A percentile compares a stretch with the other conserved stretches of the same genome.
phyloP scores from a whole-genome alignment of 2,797 vertebrate species.

The Bovichtus variegatus region DNA sequence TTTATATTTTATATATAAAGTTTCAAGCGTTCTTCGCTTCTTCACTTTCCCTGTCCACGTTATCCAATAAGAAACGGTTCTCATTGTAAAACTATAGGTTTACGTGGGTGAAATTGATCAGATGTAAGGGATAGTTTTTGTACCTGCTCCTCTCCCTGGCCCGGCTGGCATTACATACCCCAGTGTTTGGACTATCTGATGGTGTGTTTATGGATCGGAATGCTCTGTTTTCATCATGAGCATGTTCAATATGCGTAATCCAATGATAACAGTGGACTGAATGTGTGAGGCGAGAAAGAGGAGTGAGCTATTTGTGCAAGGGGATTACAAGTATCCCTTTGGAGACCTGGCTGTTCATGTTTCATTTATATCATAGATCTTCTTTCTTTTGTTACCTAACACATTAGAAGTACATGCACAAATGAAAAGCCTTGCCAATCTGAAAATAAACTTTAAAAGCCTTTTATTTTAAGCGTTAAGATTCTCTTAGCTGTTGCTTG shows the following conservation, averaged over 20 bases:
- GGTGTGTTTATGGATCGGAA: constrained; percentile 50
- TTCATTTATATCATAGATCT: constrained; percentile 26
- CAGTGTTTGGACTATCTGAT: constrained; percentile 51
- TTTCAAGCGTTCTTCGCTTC: not conserved
- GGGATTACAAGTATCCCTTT: constrained; percentile 1
- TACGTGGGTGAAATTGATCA: constrained; percentile 46
- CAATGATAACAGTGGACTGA: constrained; percentile 22
- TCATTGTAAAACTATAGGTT: constrained; percentile 32
- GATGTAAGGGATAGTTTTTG: constrained; percentile 23
- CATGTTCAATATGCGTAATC: constrained; percentile 38
- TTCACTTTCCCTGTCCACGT: not conserved
- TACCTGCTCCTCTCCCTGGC: not conserved
- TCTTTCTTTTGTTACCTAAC: constrained; percentile 3
- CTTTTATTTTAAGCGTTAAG: not conserved
- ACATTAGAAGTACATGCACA: not conserved
- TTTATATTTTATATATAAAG: constrained; percentile 13
- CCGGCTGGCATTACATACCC: constrained; percentile 18
- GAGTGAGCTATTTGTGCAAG: constrained; percentile 2
- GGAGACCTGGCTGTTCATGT: constrained; percentile 10
- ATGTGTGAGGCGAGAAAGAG: not conserved
- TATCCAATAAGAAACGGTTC: constrained; percentile 13
- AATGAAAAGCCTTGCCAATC: not conserved
- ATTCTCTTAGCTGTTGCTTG: not conserved
- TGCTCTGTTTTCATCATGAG: constrained; percentile 32
- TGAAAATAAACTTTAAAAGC: not conserved